phyloP scores from a whole-genome alignment of 2,888 invertebrate genomes.

The Empis livida region DNA sequence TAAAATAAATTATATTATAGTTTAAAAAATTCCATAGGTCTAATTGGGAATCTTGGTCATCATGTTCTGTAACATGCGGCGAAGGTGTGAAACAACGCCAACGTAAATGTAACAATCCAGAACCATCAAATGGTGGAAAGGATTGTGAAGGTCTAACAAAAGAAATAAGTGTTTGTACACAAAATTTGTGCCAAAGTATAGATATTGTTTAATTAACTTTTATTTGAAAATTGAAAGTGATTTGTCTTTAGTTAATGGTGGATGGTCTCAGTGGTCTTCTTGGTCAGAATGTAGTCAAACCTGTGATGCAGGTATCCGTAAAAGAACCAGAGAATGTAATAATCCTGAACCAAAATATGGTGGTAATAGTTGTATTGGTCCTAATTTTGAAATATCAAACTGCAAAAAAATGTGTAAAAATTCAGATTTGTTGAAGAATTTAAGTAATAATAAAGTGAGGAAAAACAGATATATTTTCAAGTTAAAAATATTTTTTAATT shows the following conservation, averaged over 20 bases:
- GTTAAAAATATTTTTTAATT: not conserved
- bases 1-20: not conserved
- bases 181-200: conserved; percentile 8
- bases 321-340: conserved; percentile 24
- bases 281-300: conserved; percentile 31
- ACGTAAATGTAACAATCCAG: conserved; percentile 25
- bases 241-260: conserved; percentile 8
- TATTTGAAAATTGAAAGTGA: not conserved
- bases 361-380: conserved; percentile 29
- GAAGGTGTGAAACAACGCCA: conserved; percentile 21
- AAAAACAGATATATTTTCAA: too few relatives aligned
- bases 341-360: conserved; percentile 29
- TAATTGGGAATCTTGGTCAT: conserved; percentile 28
- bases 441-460: not conserved
- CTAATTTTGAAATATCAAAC: conserved; percentile 15
- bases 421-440: not conserved
- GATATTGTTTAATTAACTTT: not conserved
- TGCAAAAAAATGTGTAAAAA: conserved; percentile 9
- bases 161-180: conserved; percentile 10
- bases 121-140: conserved; percentile 32
- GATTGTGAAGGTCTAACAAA: conserved; percentile 25
- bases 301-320: conserved; percentile 26
- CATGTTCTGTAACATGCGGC: conserved; percentile 31
- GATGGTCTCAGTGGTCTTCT: conserved; percentile 29
- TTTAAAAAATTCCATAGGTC: conserved; percentile 20